A percentile compares a stretch with the other conserved stretches of the same genome.
phyloP scores from a whole-genome alignment of 2,113 vertebrate genomes.

The Pristiophorus japonicus region DNA sequence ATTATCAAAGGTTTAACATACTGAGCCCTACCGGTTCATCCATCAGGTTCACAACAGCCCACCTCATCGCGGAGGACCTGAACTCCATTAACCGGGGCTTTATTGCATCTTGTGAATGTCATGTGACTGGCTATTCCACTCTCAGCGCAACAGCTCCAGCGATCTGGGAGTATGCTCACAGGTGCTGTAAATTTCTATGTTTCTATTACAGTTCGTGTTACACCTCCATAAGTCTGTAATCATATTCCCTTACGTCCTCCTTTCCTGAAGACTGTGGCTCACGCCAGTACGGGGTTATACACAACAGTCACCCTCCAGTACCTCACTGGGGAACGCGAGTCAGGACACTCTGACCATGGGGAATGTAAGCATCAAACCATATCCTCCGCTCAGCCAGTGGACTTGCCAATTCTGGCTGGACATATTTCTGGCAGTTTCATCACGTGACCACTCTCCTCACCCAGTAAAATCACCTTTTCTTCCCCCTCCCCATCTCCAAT shows the following conservation, averaged over 20 bases:
- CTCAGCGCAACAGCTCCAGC: too few relatives aligned
- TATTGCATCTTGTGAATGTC: too few relatives aligned
- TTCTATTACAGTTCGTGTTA: too few relatives aligned
- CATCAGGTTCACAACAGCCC: too few relatives aligned
- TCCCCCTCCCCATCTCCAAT: too few relatives aligned
- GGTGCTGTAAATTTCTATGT: too few relatives aligned
- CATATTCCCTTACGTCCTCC: background rate
- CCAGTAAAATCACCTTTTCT: background rate
- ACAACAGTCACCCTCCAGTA: background rate
- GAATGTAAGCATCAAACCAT: background rate
- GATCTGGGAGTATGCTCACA: too few relatives aligned
- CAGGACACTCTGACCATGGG: background rate
- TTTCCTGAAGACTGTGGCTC: background rate
- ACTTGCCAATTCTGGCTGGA: background rate
- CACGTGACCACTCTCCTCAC: background rate
- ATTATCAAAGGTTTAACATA: too few relatives aligned
- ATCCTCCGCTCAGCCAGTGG: background rate
- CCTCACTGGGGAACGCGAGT: background rate
- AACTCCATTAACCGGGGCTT: too few relatives aligned
- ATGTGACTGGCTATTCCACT: too few relatives aligned
- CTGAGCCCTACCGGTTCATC: too few relatives aligned
- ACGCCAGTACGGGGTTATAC: background rate
- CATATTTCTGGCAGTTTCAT: background rate
- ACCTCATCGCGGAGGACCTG: too few relatives aligned
- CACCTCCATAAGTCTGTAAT: background rate